Conservation (phyloP, 2,113 vertebrate genomes). For the Arenaria interpres region DNA sequence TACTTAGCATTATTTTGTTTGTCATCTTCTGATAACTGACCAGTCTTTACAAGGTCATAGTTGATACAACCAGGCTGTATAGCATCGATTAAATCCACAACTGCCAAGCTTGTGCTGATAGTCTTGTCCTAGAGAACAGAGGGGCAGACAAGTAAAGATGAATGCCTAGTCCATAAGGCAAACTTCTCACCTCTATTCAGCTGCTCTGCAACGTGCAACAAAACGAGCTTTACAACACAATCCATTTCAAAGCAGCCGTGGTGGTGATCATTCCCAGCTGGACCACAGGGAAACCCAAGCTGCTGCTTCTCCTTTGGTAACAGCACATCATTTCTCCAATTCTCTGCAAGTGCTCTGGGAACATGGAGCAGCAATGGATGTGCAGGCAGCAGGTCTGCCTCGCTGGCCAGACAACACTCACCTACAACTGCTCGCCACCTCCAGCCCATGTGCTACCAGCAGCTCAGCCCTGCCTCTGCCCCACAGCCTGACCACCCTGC, state of each 20-base stretch:
- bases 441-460: background rate
- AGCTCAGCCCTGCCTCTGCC: background rate
- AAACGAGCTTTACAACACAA: background rate
- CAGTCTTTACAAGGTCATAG: conserved; percentile 92
- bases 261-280: background rate
- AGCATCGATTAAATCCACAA: conserved; percentile 96
- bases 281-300: background rate
- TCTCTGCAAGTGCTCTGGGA: background rate
- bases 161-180: background rate
- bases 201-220: background rate
- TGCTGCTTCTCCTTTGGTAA: background rate
- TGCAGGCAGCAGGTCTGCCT: background rate
- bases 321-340: background rate
- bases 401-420: background rate
- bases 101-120: conserved; percentile 92
- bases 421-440: background rate
- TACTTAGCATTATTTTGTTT: conserved; percentile 97
- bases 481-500: background rate
- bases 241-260: background rate
- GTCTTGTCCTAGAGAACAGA: conserved; percentile 83
- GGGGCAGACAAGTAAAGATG: background rate
- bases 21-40: conserved; percentile 84
- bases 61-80: conserved; percentile 93
- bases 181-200: background rate
- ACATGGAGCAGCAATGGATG: accelerated